Evolutionary conservation across 2,113 vertebrate species (phyloP), one percentile per base, ranked within the genome.

Genomic region (Cervus canadensis): DNA sequence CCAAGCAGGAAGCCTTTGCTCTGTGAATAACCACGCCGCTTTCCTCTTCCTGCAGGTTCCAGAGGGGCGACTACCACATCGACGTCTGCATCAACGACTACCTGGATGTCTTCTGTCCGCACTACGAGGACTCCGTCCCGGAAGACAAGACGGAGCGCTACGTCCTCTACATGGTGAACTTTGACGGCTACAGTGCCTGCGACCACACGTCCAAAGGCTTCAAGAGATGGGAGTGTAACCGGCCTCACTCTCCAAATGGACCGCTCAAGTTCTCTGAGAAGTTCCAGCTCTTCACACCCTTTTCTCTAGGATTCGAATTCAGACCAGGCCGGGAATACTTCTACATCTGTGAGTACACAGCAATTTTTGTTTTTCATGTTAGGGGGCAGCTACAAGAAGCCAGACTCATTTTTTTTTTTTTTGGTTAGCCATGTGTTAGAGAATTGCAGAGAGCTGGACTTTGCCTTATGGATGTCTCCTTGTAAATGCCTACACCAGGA

Each of bases 41-140:
- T 57, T 56, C 48, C 94, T 90, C n/a, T 93, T 16, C 60, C 95
- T 13, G 87, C 98, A 99, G 99, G 99, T 99, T 99, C 98, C 99
- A 99, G 79, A 98, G 99, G 92, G 99, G 99, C 0, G 99, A 99
- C 98, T 99, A 99, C 98, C 99, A 99, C 99, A 99, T 99, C 0
- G 99, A 99, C 16, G 99, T 99, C 92, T 99, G 99, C 97, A 99
- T 99, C 98, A 99, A 99, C 59, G 99, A 99, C 98, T 99, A 99
- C 98, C 99, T 99, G 98, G 99, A 99, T 89, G 99, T 99, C 71
- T 99, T 99, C 99, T 99, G 99, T 98, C 99, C 99, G 95, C 99
- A 99, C 98, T 99, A 99, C 8, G 99, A 99, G 98, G 99, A 99
- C 98, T 99, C 99, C 0, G 99, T 99, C 94, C 99, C 99, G 0